A percentile compares a stretch with the other conserved stretches of the same genome.
Conservation (phyloP, 2,888 invertebrate species). For the Hypena proboscidalis region DNA sequence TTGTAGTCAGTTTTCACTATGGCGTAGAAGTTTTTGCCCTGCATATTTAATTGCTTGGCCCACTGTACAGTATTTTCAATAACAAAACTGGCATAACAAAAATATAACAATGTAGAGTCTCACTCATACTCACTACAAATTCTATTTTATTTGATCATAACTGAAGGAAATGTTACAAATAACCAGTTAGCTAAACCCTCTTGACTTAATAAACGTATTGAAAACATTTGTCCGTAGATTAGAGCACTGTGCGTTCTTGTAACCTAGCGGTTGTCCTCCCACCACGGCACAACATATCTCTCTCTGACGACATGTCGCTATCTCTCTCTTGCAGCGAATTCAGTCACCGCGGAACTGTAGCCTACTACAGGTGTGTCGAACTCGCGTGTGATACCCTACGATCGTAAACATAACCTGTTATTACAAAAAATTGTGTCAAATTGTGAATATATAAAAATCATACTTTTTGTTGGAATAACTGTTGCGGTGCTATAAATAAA, state of each 20-base stretch:
- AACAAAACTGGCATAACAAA: too few relatives aligned
- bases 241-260: conserved; percentile 72
- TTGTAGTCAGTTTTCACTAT: too few relatives aligned
- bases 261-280: conserved; percentile 76
- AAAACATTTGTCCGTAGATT: conserved; percentile 52
- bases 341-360: conserved; percentile 76
- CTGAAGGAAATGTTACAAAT: too few relatives aligned
- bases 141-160: too few relatives aligned
- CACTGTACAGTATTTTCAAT: too few relatives aligned
- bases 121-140: too few relatives aligned
- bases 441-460: conserved; percentile 23
- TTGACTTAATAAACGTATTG: too few relatives aligned
- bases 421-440: conserved; percentile 41
- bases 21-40: too few relatives aligned
- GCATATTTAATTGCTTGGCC: too few relatives aligned
- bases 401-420: conserved; percentile 74
- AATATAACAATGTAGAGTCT: too few relatives aligned
- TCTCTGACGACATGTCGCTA: conserved; percentile 64
- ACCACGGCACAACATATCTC: conserved; percentile 70
- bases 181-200: too few relatives aligned
- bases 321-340: conserved; percentile 71
- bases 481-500: conserved; percentile 12
- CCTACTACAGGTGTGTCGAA: conserved; percentile 68
- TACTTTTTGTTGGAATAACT: conserved; percentile 23
- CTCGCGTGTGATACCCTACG: conserved; percentile 46